Conservation (phyloP, 2,888 invertebrate species). For the Petrolisthes manimaculis region DNA sequence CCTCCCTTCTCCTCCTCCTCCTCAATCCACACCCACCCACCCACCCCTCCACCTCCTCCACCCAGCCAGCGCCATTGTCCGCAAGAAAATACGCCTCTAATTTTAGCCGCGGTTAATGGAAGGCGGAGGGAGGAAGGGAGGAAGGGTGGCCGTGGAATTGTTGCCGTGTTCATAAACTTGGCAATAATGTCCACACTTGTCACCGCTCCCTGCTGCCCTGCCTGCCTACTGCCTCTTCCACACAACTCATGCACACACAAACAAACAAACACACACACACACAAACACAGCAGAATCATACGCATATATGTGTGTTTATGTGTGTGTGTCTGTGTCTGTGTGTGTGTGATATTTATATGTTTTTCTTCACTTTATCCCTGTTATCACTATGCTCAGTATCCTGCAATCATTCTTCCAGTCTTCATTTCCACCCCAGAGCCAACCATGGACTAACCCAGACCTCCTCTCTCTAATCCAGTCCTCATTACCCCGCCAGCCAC, state of each 20-base stretch:
- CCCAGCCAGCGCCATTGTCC: background rate
- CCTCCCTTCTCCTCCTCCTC: background rate
- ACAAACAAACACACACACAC: too few relatives aligned
- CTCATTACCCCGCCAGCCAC: background rate
- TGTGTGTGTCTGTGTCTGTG: background rate
- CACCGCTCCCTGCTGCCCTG: too few relatives aligned
- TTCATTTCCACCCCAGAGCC: background rate
- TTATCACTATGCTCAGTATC: too few relatives aligned
- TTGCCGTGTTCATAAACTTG: background rate
- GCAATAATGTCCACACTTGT: too few relatives aligned
- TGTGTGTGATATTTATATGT: background rate
- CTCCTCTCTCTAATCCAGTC: background rate
- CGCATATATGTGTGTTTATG: background rate
- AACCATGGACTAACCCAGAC: too few relatives aligned
- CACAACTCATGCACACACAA: too few relatives aligned
- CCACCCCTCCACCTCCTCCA: background rate
- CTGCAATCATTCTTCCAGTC: background rate
- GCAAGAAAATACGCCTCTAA: background rate
- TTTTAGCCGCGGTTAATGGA: background rate
- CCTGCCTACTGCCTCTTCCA: too few relatives aligned
- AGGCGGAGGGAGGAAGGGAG: background rate
- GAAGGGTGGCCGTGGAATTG: background rate
- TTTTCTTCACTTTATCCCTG: too few relatives aligned
- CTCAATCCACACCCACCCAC: background rate
- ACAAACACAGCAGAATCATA: background rate